Evolutionary conservation across 2,888 invertebrate genomes (phyloP).

Genomic region (Helobdella robusta): DNA sequence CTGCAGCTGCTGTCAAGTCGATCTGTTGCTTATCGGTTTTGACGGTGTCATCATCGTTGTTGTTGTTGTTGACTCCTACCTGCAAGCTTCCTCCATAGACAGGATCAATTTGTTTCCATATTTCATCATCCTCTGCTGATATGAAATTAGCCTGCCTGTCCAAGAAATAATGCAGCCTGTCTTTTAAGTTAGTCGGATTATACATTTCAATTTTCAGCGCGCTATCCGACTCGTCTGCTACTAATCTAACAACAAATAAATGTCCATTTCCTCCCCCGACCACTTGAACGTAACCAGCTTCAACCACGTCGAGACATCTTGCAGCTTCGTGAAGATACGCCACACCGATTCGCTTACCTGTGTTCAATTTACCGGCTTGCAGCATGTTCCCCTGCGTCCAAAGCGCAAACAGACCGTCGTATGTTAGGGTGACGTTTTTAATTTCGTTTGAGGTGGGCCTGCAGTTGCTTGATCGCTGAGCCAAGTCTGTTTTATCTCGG

Average conservation of each 20-base stretch:
- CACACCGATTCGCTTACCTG: constrained; percentile 28
- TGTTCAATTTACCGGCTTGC: constrained; percentile 28
- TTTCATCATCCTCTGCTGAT: not conserved
- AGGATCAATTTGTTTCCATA: constrained; percentile 7
- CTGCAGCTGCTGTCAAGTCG: no score
- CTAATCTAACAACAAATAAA: constrained; percentile 33
- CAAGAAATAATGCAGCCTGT: not conserved
- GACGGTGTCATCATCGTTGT: no score
- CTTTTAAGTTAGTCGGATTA: constrained; percentile 9
- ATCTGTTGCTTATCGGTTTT: no score
- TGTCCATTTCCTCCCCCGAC: constrained; percentile 35
- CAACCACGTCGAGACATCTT: constrained; percentile 29
- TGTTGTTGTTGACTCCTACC: no score
- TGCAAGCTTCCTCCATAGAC: not conserved
- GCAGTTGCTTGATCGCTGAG: not conserved
- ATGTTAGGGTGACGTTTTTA: constrained; percentile 29
- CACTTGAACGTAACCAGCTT: constrained; percentile 34
- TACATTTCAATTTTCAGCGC: constrained; percentile 6
- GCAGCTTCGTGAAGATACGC: constrained; percentile 33
- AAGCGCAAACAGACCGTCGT: constrained; percentile 33
- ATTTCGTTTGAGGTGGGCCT: constrained; percentile 1
- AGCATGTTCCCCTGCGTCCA: constrained; percentile 32
- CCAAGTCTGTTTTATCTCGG: not conserved
- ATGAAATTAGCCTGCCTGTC: not conserved
- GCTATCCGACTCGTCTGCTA: not conserved